Conservation (phyloP, 2,888 invertebrate species). For the Xylota segnis region DNA sequence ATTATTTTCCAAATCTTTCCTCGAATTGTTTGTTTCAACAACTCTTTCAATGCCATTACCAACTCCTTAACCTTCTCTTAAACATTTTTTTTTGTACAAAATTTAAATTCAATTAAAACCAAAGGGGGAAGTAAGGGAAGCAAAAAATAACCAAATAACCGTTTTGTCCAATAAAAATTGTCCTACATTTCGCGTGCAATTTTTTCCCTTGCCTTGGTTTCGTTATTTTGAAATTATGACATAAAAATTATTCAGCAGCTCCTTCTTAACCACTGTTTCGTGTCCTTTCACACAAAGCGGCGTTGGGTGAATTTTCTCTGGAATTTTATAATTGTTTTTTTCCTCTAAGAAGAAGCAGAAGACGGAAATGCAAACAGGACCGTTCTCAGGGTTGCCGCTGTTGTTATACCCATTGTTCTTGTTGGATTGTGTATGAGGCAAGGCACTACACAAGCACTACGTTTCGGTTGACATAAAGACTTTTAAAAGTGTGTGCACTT, state of each 20-base stretch:
- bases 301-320: conserved; percentile 31
- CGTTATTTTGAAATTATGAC: conserved; percentile 43
- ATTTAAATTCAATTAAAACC: conserved; percentile 12
- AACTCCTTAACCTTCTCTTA: background rate
- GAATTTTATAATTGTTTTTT: conserved; percentile 66
- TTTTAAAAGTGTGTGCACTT: conserved; percentile 70
- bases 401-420: conserved; percentile 43
- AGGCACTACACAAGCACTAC: conserved; percentile 21
- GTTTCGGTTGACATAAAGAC: conserved; percentile 59
- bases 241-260: conserved; percentile 32
- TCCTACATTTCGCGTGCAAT: background rate
- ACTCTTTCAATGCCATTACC: background rate
- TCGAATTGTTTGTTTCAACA: no score
- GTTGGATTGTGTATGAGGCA: conserved; percentile 28
- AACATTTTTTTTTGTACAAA: conserved; percentile 1
- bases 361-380: conserved; percentile 43
- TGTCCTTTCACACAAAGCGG: conserved; percentile 38
- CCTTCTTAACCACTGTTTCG: background rate
- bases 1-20: no score
- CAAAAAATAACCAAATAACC: background rate
- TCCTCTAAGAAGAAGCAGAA: conserved; percentile 35
- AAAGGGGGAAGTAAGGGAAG: background rate
- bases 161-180: conserved; percentile 18
- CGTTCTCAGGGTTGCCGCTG: conserved; percentile 60
- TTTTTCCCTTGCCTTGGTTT: background rate